A percentile compares a stretch with the other conserved stretches of the same genome.
These are phyloP conservation scores for Phylloscopus whistleri DNA, from an alignment of 2,113 vertebrate species.

Conservation along the genomic window DNA sequence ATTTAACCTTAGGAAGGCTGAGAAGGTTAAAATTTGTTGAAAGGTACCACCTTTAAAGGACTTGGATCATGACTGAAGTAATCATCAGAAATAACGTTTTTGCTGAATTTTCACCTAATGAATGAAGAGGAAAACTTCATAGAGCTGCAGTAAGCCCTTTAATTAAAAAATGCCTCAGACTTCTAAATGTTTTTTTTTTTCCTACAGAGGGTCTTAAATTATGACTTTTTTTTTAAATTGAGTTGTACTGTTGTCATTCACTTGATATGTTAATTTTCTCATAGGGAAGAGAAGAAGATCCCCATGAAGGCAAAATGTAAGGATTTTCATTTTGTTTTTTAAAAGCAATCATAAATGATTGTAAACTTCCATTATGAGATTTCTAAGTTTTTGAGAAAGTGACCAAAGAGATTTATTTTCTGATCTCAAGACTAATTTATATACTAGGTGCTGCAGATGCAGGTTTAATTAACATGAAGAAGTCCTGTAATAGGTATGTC, in stretches of 20 bases:
- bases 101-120: background rate
- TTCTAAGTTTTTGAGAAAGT: background rate
- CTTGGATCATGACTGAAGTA: background rate
- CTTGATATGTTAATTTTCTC: constrained; percentile 53
- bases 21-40: background rate
- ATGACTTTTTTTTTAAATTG: background rate
- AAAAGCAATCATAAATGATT: background rate
- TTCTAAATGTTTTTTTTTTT: background rate
- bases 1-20: background rate
- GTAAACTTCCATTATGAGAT: background rate
- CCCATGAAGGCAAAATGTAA: constrained; percentile 99
- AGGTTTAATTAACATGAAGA: background rate
- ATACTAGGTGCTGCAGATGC: background rate
- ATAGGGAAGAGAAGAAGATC: constrained; percentile 96
- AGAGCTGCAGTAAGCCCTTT: background rate
- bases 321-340: constrained; percentile 51
- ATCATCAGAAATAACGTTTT: background rate
- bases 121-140: background rate
- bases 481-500: background rate
- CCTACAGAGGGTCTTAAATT: background rate
- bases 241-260: background rate
- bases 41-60: background rate
- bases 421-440: background rate
- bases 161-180: background rate
- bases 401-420: background rate